phyloP scores from a whole-genome alignment of 2,113 vertebrate genomes.

The Grammomys surdaster region DNA sequence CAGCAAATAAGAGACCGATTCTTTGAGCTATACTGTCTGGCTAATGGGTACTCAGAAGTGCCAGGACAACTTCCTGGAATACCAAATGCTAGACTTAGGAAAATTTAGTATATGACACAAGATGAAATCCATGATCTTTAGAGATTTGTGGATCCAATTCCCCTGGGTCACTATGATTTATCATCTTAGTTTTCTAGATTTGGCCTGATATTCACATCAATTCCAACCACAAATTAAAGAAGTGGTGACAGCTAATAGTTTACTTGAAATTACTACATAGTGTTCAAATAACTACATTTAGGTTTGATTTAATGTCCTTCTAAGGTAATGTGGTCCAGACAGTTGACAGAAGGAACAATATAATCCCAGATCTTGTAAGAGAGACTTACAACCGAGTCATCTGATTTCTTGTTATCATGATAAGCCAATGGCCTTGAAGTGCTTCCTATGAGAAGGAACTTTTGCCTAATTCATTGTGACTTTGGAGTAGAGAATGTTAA shows the following conservation, averaged over 20 bases:
- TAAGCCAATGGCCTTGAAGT: background rate
- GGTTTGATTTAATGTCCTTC: background rate
- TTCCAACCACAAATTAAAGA: background rate
- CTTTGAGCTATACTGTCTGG: background rate
- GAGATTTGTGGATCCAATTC: background rate
- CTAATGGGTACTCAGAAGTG: background rate
- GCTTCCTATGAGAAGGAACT: background rate
- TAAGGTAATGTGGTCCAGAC: background rate
- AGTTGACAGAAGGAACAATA: background rate
- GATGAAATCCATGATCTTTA: background rate
- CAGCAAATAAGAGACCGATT: background rate
- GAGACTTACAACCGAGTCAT: background rate
- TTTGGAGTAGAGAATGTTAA: background rate
- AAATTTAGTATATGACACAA: background rate
- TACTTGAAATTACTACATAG: background rate
- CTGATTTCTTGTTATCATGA: background rate
- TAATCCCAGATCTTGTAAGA: background rate
- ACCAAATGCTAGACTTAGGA: background rate
- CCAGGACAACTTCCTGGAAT: background rate
- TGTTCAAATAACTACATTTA: background rate
- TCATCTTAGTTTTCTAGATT: background rate
- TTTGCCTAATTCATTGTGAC: background rate
- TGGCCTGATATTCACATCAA: background rate
- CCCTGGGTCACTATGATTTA: background rate
- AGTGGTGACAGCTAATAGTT: background rate